Conservation (phyloP, 2,888 invertebrate genomes). For the Masnerella sp. region DNA sequence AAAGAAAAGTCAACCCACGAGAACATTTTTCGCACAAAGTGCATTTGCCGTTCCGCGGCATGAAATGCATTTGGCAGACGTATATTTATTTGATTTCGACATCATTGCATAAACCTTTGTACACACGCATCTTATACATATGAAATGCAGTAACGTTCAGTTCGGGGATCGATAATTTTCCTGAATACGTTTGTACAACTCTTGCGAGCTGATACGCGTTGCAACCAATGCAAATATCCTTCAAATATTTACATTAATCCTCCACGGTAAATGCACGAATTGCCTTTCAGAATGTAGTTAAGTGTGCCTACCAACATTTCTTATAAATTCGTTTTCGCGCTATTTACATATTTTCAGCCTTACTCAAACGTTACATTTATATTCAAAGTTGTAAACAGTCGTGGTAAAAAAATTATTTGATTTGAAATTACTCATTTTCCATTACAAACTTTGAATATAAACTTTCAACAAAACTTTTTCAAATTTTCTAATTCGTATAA, state of each 20-base stretch:
- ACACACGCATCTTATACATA: conserved; percentile 55
- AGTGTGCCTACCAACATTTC: conserved; percentile 1
- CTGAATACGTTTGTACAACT: conserved; percentile 43
- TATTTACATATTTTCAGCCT: not conserved
- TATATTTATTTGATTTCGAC: conserved; percentile 52
- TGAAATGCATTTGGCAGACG: conserved; percentile 48
- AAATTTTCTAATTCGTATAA: no score
- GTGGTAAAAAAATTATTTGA: no score
- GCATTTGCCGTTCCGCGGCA: conserved; percentile 29
- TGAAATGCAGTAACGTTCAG: conserved; percentile 41
- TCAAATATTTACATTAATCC: conserved; percentile 49
- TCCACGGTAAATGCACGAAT: conserved; percentile 27
- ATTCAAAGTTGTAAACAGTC: no score
- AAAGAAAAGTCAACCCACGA: conserved; percentile 11
- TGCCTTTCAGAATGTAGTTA: conserved; percentile 31
- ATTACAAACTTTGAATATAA: no score
- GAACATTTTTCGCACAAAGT: conserved; percentile 24
- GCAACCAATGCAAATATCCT: conserved; percentile 42
- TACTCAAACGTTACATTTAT: no score
- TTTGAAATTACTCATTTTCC: no score
- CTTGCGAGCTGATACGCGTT: conserved; percentile 41
- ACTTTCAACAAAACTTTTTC: no score
- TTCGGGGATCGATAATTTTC: conserved; percentile 51
- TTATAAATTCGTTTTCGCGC: not conserved
- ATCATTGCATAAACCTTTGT: conserved; percentile 55